Percentiles rank a stretch among this genome's conserved stretches.
These are phyloP conservation scores for Gymnarchus niloticus DNA, from an alignment of 2,113 vertebrate genomes.

Conservation along the genomic window DNA sequence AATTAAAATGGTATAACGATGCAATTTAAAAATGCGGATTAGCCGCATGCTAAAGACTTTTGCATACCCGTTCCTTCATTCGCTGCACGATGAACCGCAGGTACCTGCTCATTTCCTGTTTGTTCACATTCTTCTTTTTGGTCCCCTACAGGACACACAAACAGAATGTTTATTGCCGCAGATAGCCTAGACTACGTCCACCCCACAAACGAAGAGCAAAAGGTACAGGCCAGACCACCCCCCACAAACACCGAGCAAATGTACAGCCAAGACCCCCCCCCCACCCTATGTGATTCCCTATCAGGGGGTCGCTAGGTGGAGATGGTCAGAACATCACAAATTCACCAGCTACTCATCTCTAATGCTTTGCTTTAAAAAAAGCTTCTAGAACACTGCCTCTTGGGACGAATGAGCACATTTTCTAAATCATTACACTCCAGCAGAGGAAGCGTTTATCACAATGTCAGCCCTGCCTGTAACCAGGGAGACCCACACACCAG, in stretches of 20 bases:
- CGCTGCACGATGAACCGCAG: conserved; percentile 93
- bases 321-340: too few relatives aligned
- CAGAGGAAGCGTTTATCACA: background rate
- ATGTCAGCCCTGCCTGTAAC: background rate
- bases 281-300: too few relatives aligned
- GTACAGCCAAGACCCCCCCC: too few relatives aligned
- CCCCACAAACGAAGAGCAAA: too few relatives aligned
- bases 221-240: background rate
- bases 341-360: too few relatives aligned
- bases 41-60: background rate
- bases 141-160: conserved; percentile 68
- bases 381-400: background rate
- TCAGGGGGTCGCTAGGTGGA: too few relatives aligned
- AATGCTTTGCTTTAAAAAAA: too few relatives aligned
- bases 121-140: conserved; percentile 94
- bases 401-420: background rate
- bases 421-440: background rate
- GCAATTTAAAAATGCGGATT: background rate
- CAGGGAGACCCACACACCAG: background rate
- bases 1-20: too few relatives aligned
- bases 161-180: background rate
- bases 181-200: background rate
- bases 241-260: too few relatives aligned
- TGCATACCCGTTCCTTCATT: conserved; percentile 88
- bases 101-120: conserved; percentile 94